Evolutionary conservation across 2,888 invertebrate species (phyloP), one percentile per base, ranked within the genome.

Genomic region (Cerceris ruficornis): DNA sequence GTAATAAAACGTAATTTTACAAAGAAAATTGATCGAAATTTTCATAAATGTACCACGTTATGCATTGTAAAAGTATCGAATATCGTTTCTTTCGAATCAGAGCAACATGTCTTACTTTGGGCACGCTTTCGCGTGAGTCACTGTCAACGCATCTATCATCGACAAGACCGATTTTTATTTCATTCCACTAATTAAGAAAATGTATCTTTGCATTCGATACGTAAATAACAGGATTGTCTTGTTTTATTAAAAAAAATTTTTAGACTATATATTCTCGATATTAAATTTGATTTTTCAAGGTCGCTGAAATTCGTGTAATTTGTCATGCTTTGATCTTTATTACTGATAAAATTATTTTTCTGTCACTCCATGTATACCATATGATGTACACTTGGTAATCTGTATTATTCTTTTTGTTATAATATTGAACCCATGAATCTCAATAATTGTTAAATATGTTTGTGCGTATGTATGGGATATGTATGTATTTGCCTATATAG

Each of bases 41-140:
- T 14, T 42, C 43, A 0, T 7, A 28, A 39, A 39, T 28, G 7
- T 28, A 57, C 1, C 9, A 17, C 2, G 6, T 17, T 57, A 13
- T 42, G 6, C 42, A 9, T 15, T 17, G 2, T 13, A 54, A 9
- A n/a, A 46, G 15, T 13, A 13, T 52, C 15, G 15, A 28, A 17
- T 46, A n/a, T 28, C 64, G 9, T 15, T 54, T 57, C 39, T 43
- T 13, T 42, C 5, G 28, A 55, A 70, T 50, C 39, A 8, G 50
- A 69, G 69, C 68, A 65, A 68, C 67, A 69, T 46, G 75, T 55
- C 65, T 70, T 69, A 60, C 69, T 72, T 74, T 75, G 70, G 81
- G 75, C 88, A 88, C 86, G 89, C 87, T 88, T 86, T 85, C 87
- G 87, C 82, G 83, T 90, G 89, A 89, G 87, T 90, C 90, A 90